A percentile compares a stretch with the other conserved stretches of the same genome.
phyloP scores from a whole-genome alignment of 2,797 vertebrate species.

The Tiaroga cobitis region DNA sequence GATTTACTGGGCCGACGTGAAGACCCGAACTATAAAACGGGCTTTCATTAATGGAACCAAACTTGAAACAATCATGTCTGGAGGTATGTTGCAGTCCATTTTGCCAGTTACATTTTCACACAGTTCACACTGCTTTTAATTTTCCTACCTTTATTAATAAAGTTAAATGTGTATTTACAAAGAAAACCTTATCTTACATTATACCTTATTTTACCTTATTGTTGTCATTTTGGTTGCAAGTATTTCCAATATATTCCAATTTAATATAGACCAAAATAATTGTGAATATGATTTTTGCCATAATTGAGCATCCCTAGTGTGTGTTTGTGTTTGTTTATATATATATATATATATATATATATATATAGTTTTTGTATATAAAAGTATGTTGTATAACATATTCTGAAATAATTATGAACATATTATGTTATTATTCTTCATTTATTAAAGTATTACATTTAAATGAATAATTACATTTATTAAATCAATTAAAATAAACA shows the following conservation, averaged over 20 bases:
- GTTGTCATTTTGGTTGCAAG: neutral
- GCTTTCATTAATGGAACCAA: constrained; percentile 86
- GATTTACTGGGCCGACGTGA: constrained; percentile 88
- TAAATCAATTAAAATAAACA: too few species aligned
- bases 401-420: too few species aligned
- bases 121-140: neutral
- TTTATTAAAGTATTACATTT: too few species aligned
- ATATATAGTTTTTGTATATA: too few species aligned
- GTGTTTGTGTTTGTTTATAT: too few species aligned
- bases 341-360: too few species aligned
- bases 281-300: too few species aligned
- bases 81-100: constrained; percentile 72
- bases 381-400: too few species aligned
- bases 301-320: too few species aligned
- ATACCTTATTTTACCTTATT: neutral
- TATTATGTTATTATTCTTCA: too few species aligned
- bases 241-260: neutral
- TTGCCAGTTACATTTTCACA: neutral
- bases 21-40: constrained; percentile 86
- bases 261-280: too few species aligned
- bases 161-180: neutral
- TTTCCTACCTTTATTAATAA: neutral
- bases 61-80: constrained; percentile 83
- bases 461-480: too few species aligned
- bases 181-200: neutral